Evolutionary conservation across 2,113 vertebrate genomes (phyloP), one percentile per base, ranked within the genome.

Genomic region (Clinocottus analis): DNA sequence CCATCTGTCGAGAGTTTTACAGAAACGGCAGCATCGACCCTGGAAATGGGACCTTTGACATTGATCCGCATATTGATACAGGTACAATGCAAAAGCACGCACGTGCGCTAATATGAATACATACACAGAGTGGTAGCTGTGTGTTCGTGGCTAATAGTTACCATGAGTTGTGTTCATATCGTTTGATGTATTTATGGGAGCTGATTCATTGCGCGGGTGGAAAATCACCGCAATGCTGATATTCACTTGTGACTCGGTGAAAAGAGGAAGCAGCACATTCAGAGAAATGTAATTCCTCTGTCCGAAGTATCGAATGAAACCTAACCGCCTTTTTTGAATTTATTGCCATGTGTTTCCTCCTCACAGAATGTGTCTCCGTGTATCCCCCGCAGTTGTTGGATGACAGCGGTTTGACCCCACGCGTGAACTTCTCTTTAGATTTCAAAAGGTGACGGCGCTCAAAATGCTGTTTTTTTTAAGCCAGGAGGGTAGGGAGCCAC

Each of bases 1-100:
- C 95, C 0, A n/a, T 99, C 69, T 99, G 98, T 86, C 96, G 97
- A 75, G 91, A 96, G 62, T 95, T 96, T 85, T 99, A 98, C 91
- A 97, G 93, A 85, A 90, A 90, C 91, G 93, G 94, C 75, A 95
- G 72, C 83, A 94, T 97, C 63, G 95, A 87, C 55, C 97, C 97
- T 66, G 96, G 92, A 79, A 97, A 96, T 0, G 96, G 96, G 16
- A 97, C 96, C 56, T 98, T 98, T 87, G 92, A 97, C 88, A 97
- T 99, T 56, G 95, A 97, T 72, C 96, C 97, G 21, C 90, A 95
- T 79, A 92, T 97, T 64, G 94, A 96, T 74, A 96, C 93, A 89
- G 97, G 98, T 99, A 90, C 37, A 37, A 33, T 16, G 9, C 56
- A 55, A 62, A 72, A 59, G 1, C 41, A 43, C 33, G 16, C n/a